Conservation (phyloP, 2,113 vertebrate genomes). For the Zosterops japonicus region DNA sequence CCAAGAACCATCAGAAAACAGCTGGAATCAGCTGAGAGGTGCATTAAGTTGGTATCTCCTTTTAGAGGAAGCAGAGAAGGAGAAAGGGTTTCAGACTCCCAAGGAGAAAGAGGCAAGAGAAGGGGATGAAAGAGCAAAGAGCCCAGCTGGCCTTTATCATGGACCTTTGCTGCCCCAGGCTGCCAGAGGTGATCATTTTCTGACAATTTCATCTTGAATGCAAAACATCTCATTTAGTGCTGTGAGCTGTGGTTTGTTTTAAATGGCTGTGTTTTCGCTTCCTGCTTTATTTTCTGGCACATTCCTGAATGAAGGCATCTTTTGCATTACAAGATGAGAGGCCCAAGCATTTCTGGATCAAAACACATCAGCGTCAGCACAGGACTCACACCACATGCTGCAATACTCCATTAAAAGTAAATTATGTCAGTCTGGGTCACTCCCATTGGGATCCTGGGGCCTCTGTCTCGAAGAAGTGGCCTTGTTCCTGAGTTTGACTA, state of each 20-base stretch:
- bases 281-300: neutral
- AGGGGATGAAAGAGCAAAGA: neutral
- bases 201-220: neutral
- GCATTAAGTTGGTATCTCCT: no score
- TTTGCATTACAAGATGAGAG: neutral
- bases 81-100: neutral
- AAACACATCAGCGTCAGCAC: neutral
- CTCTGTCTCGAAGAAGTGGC: neutral
- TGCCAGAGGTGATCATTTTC: neutral
- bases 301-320: neutral
- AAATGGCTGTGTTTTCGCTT: neutral
- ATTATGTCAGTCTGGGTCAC: neutral
- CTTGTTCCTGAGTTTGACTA: neutral
- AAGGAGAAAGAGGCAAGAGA: neutral
- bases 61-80: neutral
- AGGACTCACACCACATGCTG: neutral
- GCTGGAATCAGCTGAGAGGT: neutral
- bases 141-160: neutral
- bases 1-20: no score
- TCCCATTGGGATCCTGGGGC: neutral
- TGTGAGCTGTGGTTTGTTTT: neutral
- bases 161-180: neutral
- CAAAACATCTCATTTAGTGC: neutral
- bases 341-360: neutral
- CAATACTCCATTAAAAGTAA: neutral